A percentile compares a stretch with the other conserved stretches of the same genome.
Evolutionary conservation across 2,797 vertebrate species (phyloP).

Genomic region (Threskiornis aethiopicus): DNA sequence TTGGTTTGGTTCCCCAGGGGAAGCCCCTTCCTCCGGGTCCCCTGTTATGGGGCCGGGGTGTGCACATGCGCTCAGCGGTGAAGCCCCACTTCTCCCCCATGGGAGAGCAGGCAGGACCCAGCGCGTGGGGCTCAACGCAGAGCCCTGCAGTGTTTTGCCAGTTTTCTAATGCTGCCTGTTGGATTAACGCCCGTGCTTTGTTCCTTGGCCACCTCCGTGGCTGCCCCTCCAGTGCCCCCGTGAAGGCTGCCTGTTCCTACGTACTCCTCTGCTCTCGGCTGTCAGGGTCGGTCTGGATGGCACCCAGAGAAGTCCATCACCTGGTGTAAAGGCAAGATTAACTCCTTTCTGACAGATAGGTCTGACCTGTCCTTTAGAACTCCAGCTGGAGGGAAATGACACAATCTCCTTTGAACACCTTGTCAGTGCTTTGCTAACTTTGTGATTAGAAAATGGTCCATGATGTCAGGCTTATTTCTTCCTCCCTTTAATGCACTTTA

Average conservation of each 20-base stretch:
- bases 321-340: background rate
- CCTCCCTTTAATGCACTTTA: background rate
- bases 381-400: background rate
- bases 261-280: background rate
- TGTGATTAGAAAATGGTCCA: background rate
- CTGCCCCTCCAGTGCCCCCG: background rate
- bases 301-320: background rate
- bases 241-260: background rate
- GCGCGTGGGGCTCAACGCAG: rapidly evolving
- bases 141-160: rapidly evolving
- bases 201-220: background rate
- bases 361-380: background rate
- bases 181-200: rapidly evolving
- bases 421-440: background rate
- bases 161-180: rapidly evolving
- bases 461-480: background rate
- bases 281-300: background rate
- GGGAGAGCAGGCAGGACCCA: background rate
- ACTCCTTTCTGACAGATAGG: background rate
- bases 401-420: background rate
- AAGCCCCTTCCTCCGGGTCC: background rate
- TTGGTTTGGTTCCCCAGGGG: background rate
- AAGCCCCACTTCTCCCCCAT: rapidly evolving
- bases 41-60: rapidly evolving
- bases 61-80: rapidly evolving